These are phyloP conservation scores for Saccopteryx leptura DNA, from an alignment of 2,113 vertebrate species.

Conservation along the genomic window DNA sequence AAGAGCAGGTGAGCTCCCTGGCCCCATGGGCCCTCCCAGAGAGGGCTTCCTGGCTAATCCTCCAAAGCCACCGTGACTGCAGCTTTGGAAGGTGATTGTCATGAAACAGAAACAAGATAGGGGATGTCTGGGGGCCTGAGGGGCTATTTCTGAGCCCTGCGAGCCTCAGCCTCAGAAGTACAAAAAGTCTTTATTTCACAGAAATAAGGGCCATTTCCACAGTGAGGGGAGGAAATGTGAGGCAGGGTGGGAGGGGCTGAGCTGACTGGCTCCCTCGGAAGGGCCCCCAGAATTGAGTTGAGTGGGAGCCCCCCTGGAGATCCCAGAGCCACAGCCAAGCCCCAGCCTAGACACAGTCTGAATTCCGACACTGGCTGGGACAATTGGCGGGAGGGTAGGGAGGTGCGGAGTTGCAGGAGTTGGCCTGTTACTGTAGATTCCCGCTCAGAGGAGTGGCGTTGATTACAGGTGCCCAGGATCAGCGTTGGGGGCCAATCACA, in stretches of 20 bases:
- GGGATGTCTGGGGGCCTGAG: not conserved
- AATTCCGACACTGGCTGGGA: not conserved
- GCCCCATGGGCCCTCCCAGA: not conserved
- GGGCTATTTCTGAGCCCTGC: not conserved
- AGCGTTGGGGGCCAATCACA: not conserved
- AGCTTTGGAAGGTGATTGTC: not conserved
- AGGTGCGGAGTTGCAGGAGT: not conserved
- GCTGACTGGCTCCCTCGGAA: not conserved
- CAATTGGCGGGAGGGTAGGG: not conserved
- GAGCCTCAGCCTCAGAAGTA: slow-evolving; percentile 24
- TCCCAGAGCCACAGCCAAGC: not conserved
- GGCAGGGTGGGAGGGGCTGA: not conserved
- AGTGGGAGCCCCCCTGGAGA: not conserved
- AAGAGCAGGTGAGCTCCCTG: not conserved
- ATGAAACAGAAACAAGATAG: not conserved
- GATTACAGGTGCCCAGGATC: not conserved
- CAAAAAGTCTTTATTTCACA: slow-evolving; percentile 82
- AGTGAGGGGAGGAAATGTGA: not conserved
- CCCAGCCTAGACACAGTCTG: not conserved
- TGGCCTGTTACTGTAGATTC: not conserved
- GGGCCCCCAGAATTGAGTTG: not conserved
- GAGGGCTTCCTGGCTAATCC: not conserved
- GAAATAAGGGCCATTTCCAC: slow-evolving; percentile 68
- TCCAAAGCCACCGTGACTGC: not conserved
- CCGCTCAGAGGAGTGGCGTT: not conserved